These are phyloP conservation scores for Enoplolaimus lenunculus DNA, from an alignment of 2,888 invertebrate genomes.

Conservation along the genomic window DNA sequence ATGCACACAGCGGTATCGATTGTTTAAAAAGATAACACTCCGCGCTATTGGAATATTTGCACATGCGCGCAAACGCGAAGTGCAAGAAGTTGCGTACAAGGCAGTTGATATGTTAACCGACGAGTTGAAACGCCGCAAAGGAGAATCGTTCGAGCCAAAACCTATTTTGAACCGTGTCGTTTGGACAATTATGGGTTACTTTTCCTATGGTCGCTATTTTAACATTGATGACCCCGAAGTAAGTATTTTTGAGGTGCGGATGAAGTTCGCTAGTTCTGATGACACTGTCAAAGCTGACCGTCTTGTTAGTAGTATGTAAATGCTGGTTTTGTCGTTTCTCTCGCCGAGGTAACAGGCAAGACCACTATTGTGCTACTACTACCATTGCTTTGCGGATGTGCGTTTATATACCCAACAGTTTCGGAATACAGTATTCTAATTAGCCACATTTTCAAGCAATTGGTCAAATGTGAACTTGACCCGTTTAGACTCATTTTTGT, in stretches of 20 bases:
- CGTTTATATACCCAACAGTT: too few relatives aligned
- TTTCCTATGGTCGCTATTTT: constrained; percentile 22
- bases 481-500: neutral
- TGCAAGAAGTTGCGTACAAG: constrained; percentile 20
- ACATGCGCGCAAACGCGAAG: constrained; percentile 7
- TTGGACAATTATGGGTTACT: constrained; percentile 22
- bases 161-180: constrained; percentile 10
- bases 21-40: neutral
- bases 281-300: too few relatives aligned
- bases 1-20: neutral
- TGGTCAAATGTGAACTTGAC: too few relatives aligned
- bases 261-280: too few relatives aligned
- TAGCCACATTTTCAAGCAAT: too few relatives aligned
- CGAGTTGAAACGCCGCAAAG: constrained; percentile 2
- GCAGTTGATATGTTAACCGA: constrained; percentile 17
- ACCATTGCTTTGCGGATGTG: too few relatives aligned
- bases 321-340: too few relatives aligned
- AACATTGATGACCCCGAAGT: constrained; percentile 18
- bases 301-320: too few relatives aligned
- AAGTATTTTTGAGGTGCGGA: too few relatives aligned
- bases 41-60: constrained; percentile 10
- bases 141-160: constrained; percentile 20
- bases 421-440: too few relatives aligned
- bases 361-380: too few relatives aligned
- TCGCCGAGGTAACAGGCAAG: too few relatives aligned